Evolutionary conservation across 2,797 vertebrate genomes (phyloP), one percentile per base, ranked within the genome.

Genomic region (Labroides dimidiatus): DNA sequence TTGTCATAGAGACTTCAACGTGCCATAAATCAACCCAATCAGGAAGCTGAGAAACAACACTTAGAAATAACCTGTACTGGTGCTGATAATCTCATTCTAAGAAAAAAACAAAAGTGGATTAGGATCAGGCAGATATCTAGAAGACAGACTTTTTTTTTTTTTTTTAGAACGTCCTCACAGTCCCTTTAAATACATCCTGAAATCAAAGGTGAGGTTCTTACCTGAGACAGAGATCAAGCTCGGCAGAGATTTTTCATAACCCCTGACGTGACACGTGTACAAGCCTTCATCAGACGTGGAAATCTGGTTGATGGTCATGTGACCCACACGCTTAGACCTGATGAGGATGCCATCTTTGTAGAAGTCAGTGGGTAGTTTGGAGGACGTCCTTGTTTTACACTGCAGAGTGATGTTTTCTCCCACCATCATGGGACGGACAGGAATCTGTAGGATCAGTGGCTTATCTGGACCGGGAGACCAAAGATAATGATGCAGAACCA

Each of bases 201-300:
- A 16, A 14, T 15, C 8, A 2, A 42, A 42, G 15, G 41, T 3
- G 41, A 42, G 14, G 12, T 16, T 15, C 41, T 42, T 8, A 68
- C 59, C 69, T 57, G 10, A 12, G 0, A 80, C 11, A 4, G 51
- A 37, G 42, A 85, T 47, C 75, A 54, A 80, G 71, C 67, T 75
- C 14, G 37, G 0, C 8, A 19, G 47, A 42, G 84, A 86, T 11
- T 30, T 17, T 0, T 0, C 0, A 2, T 8, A 2, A 39, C 20
- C 24, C 0, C 2, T 2, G 37, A 68, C 15, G 4, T 0, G 0
- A 48, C 83, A 80, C 1, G 9, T 51, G 21, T 84, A 84, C 19
- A 4, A 3, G 0, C 74, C 73, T 60, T 77, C 67, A 20, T 53
- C 0, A 4, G 42, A 47, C 69, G 13, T 65, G 9, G 64, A 59